These are phyloP conservation scores for Periparus ater DNA, from an alignment of 2,797 vertebrate genomes.

Conservation along the genomic window DNA sequence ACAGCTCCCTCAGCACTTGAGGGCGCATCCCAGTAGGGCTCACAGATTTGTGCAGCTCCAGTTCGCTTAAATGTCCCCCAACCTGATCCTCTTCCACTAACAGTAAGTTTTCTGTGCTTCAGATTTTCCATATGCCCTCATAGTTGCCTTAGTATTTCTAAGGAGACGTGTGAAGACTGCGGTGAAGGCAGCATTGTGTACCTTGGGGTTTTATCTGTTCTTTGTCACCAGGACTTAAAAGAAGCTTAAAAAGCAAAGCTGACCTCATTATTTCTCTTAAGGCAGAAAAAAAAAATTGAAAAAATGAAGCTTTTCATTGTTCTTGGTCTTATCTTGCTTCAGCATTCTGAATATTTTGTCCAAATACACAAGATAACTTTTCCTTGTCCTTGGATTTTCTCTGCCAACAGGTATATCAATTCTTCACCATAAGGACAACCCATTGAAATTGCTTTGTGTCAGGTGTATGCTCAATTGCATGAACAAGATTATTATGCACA, in stretches of 20 bases:
- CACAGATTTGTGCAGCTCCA: not conserved
- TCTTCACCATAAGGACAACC: not conserved
- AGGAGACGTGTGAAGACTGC: accelerated
- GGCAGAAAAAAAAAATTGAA: not conserved
- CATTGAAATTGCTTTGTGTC: not conserved
- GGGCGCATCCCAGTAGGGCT: accelerated
- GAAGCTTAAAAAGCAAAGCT: not conserved
- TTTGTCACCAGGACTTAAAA: not conserved
- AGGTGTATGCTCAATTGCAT: not conserved
- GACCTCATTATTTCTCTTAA: not conserved
- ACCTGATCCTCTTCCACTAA: not conserved
- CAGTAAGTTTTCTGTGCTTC: not conserved
- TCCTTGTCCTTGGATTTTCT: not conserved
- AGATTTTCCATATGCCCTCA: not conserved
- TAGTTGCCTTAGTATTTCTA: not conserved
- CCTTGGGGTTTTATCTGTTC: not conserved
- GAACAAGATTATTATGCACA: not conserved
- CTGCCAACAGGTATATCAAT: not conserved
- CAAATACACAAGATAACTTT: not conserved
- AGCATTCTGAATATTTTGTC: not conserved
- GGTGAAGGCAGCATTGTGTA: not conserved
- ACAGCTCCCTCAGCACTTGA: not conserved
- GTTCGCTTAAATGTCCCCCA: not conserved
- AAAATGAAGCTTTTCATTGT: accelerated
- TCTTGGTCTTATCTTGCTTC: not conserved